A percentile compares a stretch with the other conserved stretches of the same genome.
These are phyloP conservation scores for Coptotermes formosanus DNA, from an alignment of 1,140 invertebrate genomes.

Conservation along the genomic window DNA sequence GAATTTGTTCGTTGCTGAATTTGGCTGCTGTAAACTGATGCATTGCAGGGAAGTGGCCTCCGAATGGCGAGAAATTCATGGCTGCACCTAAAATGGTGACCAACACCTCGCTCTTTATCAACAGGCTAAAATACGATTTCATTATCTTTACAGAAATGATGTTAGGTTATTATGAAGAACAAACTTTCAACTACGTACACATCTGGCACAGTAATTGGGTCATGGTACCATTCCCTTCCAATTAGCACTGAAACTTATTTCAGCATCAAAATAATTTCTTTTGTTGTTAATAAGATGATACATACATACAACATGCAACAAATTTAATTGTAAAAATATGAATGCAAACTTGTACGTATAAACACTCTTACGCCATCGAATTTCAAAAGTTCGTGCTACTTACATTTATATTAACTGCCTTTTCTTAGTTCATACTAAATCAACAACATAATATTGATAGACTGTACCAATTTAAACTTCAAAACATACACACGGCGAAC, in stretches of 20 bases:
- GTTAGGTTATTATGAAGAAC: not conserved
- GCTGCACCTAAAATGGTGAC: not conserved
- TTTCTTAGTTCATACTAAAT: not conserved
- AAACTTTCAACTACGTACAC: not conserved
- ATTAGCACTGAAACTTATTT: not conserved
- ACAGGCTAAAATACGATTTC: not conserved
- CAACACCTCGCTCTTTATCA: not conserved
- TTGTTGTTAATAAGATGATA: not conserved
- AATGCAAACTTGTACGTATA: not conserved
- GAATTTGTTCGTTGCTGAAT: slow-evolving; percentile 25
- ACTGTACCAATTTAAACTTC: not conserved
- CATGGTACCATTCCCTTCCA: not conserved
- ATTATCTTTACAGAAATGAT: not conserved
- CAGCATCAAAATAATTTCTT: not conserved
- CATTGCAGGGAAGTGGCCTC: slow-evolving; percentile 27
- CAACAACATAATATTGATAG: not conserved
- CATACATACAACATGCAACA: not conserved
- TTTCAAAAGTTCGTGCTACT: not conserved
- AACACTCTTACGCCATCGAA: not conserved
- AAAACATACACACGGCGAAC: not conserved
- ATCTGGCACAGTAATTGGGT: not conserved
- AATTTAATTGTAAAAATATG: not conserved
- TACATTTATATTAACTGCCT: not conserved
- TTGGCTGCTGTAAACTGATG: slow-evolving; percentile 29
- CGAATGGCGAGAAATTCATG: slow-evolving; percentile 26